Conservation (phyloP, 2,888 invertebrate genomes). For the Eupithecia subumbrata region DNA sequence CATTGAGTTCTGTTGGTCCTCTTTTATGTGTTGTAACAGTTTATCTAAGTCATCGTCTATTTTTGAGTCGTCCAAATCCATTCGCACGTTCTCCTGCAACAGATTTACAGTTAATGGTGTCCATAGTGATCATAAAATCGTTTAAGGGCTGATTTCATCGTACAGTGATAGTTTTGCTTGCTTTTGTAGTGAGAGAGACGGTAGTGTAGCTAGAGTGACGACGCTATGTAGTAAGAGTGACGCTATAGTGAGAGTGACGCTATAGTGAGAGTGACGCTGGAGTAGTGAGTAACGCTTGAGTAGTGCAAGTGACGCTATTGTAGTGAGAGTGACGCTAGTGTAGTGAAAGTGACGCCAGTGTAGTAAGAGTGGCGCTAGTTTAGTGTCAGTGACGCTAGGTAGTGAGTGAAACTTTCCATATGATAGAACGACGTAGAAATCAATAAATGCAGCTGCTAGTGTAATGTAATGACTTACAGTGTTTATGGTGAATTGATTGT, state of each 20-base stretch:
- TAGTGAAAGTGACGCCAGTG: not conserved
- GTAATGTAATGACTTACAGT: not conserved
- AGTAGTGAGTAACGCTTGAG: not conserved
- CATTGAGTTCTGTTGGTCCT: slow-evolving; percentile 96
- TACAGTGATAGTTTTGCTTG: not conserved
- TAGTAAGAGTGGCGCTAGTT: not conserved
- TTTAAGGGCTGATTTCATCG: not conserved
- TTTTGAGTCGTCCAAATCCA: slow-evolving; percentile 94
- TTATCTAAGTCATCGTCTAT: slow-evolving; percentile 97
- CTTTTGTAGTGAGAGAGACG: not conserved
- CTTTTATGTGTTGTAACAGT: slow-evolving; percentile 95
- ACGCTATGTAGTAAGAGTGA: not conserved
- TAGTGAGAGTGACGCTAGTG: not conserved
- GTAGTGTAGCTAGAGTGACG: not conserved
- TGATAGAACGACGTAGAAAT: not conserved
- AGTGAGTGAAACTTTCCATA: not conserved
- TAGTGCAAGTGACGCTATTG: not conserved
- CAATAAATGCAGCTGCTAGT: not conserved
- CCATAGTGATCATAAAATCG: not conserved
- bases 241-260: not conserved
- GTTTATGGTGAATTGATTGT: not conserved
- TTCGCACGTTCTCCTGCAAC: slow-evolving; percentile 86
- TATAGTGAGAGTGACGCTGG: too few species aligned
- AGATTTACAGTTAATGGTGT: not conserved
- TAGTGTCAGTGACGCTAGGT: not conserved